These are phyloP conservation scores for Diogma glabrata DNA, from an alignment of 2,888 invertebrate species.

Conservation along the genomic window DNA sequence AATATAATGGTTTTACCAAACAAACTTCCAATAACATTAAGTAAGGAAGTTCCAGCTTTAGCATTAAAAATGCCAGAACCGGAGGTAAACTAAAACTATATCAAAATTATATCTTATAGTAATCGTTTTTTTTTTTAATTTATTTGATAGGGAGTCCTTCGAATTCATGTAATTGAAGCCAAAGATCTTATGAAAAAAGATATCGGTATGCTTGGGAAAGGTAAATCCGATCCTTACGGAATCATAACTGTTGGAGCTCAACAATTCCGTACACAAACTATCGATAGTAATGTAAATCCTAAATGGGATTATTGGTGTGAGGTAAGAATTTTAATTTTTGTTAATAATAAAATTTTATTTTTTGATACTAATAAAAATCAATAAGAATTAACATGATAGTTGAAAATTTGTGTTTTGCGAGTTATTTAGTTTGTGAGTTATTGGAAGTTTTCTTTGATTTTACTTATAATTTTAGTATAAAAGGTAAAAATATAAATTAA, in stretches of 20 bases:
- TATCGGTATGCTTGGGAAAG: conserved; percentile 80
- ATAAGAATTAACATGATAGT: too few relatives aligned
- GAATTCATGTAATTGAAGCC: conserved; percentile 90
- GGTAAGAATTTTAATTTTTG: conserved; percentile 45
- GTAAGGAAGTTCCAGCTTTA: conserved; percentile 69
- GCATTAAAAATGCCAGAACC: conserved; percentile 83
- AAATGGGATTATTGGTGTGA: conserved; percentile 98
- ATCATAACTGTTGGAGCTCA: conserved; percentile 86
- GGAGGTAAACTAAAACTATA: conserved; percentile 46
- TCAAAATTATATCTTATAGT: background rate
- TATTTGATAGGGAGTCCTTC: conserved; percentile 67
- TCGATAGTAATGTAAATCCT: conserved; percentile 88
- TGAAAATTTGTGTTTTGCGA: too few relatives aligned
- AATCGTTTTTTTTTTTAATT: conserved; percentile 11
- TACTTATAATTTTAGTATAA: too few relatives aligned
- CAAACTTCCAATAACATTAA: conserved; percentile 81
- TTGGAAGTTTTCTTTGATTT: too few relatives aligned
- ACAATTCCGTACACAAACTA: conserved; percentile 85
- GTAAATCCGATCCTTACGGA: conserved; percentile 96
- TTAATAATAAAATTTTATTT: conserved; percentile 10
- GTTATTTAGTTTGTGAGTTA: too few relatives aligned
- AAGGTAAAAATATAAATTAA: too few relatives aligned
- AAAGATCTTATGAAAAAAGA: conserved; percentile 95
- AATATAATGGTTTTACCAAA: conserved; percentile 93
- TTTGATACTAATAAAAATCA: conserved; percentile 9